Base-by-base conservation (phyloP, 2,113 vertebrate genomes). In the Mastomys natalensis region DNA sequence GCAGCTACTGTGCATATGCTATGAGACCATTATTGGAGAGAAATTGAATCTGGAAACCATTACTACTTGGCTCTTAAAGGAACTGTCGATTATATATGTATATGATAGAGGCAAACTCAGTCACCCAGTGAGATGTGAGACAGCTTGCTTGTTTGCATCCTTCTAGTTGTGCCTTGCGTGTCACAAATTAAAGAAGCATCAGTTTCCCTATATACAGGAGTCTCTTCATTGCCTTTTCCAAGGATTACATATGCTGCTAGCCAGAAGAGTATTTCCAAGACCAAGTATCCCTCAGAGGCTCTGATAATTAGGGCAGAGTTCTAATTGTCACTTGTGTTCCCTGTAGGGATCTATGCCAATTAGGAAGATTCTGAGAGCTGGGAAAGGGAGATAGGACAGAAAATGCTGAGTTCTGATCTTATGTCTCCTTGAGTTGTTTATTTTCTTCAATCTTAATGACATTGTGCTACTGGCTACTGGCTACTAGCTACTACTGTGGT, bases 261-360 rank as follows among this genome's bases (percentile, higher is more conserved):
- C 48, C 94, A 96, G 94, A 96, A 97, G 97, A 98, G 8, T 97
- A 94, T 98, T 98, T 89, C 96, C 96, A 97, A 96, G 93, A 96
- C 96, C 95, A 94, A 62, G 48, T 98, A 98, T 98, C 98, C 98
- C 98, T 98, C 21, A 68, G 97, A 98, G 98, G 66, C 73, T 86
- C 19, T 87, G 89, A 97, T 98, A 99, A 98, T 97, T 98, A 98
- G 98, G 97, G 94, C 98, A 98, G 97, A 68, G 92, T 62, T 97
- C 98, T 98, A 96, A 98, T 97, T 98, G 98, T 98, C 96, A 92
- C 96, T 82, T 94, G 88, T 95, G 84, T 95, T 97, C 98, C 97
- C 98, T 97, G 43, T 37, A 97, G 97, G 97, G 97, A 91, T 98
- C 94, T 97, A 97, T 98, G 97, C 98, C 98, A 98, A 96, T 98